phyloP scores from a whole-genome alignment of 2,888 invertebrate genomes.

The Fragum sueziense region DNA sequence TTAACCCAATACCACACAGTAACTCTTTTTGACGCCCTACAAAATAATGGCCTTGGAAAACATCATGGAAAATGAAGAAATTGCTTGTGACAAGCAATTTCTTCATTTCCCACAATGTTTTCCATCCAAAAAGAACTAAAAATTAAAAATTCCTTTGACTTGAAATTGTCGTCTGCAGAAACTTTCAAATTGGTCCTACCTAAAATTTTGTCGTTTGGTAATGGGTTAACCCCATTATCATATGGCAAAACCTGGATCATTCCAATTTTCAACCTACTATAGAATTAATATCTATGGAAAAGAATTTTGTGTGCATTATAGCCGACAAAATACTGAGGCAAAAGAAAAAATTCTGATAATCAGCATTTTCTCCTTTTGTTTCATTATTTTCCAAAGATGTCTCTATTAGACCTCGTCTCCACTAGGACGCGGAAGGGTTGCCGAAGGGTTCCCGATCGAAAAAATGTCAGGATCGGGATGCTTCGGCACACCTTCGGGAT shows the following conservation, averaged over 20 bases:
- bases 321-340: too few species aligned
- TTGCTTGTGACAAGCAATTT: not conserved
- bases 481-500: too few species aligned
- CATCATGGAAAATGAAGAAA: not conserved
- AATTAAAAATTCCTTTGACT: not conserved
- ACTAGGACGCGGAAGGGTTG: too few species aligned
- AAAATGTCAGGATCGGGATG: too few species aligned
- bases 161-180: not conserved
- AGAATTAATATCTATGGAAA: too few species aligned
- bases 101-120: constrained; percentile 4
- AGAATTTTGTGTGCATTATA: not conserved
- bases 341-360: too few species aligned
- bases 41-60: not conserved
- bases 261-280: too few species aligned
- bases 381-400: too few species aligned
- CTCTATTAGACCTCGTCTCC: too few species aligned
- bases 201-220: not conserved
- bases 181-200: not conserved
- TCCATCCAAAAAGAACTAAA: not conserved
- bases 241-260: not conserved
- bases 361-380: too few species aligned
- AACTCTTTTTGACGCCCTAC: not conserved
- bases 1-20: not conserved
- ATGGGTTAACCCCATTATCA: too few species aligned
- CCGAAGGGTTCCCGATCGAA: too few species aligned